Evolutionary conservation across 2,797 vertebrate species (phyloP).

Genomic region (Streptopelia turtur): DNA sequence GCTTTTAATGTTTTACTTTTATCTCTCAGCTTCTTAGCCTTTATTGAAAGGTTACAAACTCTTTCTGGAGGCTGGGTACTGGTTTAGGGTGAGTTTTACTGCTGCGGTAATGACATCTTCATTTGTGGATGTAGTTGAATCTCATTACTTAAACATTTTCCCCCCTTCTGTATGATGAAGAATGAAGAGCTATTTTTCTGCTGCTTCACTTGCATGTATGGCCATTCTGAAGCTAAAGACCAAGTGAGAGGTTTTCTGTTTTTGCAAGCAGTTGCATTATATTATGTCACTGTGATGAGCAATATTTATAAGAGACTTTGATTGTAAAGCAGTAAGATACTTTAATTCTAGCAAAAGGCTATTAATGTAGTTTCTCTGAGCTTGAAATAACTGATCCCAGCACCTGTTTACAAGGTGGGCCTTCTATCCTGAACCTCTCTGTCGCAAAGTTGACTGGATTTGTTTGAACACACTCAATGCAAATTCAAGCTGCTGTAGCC

Average conservation of each 20-base stretch:
- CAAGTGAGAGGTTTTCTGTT: background rate
- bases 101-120: background rate
- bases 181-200: background rate
- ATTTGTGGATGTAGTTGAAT: background rate
- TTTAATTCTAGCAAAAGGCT: background rate
- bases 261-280: background rate
- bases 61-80: background rate
- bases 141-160: background rate
- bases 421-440: accelerated
- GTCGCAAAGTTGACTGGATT: background rate
- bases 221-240: background rate
- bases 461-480: background rate
- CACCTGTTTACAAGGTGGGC: background rate
- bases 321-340: background rate
- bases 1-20: background rate
- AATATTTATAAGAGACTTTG: background rate
- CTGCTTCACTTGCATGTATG: background rate
- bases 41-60: background rate
- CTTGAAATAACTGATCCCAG: background rate
- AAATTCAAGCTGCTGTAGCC: background rate
- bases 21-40: background rate
- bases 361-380: background rate
- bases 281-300: background rate
- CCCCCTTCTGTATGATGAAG: background rate
- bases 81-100: background rate